phyloP scores from a whole-genome alignment of 2,113 vertebrate genomes.

The Dipodomys merriami region DNA sequence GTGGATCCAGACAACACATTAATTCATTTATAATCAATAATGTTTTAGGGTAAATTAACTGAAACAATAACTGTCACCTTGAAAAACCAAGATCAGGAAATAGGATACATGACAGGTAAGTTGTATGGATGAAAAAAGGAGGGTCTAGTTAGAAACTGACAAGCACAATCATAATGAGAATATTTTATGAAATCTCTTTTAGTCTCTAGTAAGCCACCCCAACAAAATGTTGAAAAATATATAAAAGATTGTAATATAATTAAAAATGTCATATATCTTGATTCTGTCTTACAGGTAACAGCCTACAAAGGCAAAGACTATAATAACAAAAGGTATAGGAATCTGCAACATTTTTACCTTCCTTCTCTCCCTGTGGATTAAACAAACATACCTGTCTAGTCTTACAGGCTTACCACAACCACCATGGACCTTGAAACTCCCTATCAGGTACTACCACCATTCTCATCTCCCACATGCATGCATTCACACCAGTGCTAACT shows the following conservation, averaged over 20 bases:
- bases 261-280: background rate
- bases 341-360: background rate
- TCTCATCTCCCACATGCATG: fast-evolving
- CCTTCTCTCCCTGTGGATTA: background rate
- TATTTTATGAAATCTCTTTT: conserved; percentile 19
- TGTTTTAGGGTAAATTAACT: conserved; percentile 43
- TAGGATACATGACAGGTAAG: background rate
- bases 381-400: background rate
- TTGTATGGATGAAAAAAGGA: conserved; percentile 34
- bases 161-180: conserved; percentile 4
- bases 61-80: conserved; percentile 46
- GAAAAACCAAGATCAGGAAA: conserved; percentile 63
- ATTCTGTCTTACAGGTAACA: background rate
- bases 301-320: background rate
- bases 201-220: conserved; percentile 14
- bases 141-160: background rate
- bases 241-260: background rate
- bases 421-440: background rate
- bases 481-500: background rate
- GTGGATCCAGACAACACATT: conserved; percentile 47
- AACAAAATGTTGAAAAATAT: conserved; percentile 26
- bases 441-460: background rate
- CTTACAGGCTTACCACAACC: background rate
- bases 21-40: conserved; percentile 63
- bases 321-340: background rate